A percentile compares a stretch with the other conserved stretches of the same genome.
These are phyloP conservation scores for Thaumetopoea pityocampa DNA, from an alignment of 1,140 invertebrate species.

Conservation along the genomic window DNA sequence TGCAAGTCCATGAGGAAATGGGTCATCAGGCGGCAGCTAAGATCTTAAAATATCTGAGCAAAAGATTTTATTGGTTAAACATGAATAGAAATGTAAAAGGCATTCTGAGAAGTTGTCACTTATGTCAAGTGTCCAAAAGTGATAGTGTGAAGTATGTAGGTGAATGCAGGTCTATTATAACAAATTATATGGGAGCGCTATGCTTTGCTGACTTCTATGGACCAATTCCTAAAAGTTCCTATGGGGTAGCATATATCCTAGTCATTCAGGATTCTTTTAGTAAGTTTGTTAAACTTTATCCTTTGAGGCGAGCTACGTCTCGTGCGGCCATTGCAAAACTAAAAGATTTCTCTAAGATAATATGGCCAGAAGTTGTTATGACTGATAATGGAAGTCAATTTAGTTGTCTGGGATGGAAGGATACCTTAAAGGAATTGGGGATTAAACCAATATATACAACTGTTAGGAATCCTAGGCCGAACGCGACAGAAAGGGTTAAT, in stretches of 20 bases:
- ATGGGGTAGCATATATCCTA: conserved; percentile 29
- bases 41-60: conserved; percentile 29
- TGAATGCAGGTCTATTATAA: conserved; percentile 16
- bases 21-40: conserved; percentile 44
- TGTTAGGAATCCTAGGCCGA: conserved; percentile 34
- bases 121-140: conserved; percentile 22
- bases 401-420: conserved; percentile 11
- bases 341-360: conserved; percentile 17
- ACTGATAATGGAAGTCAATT: conserved; percentile 29
- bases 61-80: conserved; percentile 33
- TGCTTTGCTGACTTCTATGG: conserved; percentile 41
- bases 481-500: conserved; percentile 36
- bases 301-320: conserved; percentile 30
- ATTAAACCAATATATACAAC: conserved; percentile 32
- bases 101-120: conserved; percentile 24
- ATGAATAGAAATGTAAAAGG: conserved; percentile 21
- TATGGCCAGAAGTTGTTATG: conserved; percentile 18
- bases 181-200: conserved; percentile 27
- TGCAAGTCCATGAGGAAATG: conserved; percentile 29
- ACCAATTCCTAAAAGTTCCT: conserved; percentile 26
- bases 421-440: background rate
- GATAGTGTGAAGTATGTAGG: conserved; percentile 20
- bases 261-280: conserved; percentile 40
- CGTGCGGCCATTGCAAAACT: conserved; percentile 18
- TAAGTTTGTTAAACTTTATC: conserved; percentile 43